These are phyloP conservation scores for Acrobasis consociella DNA, from an alignment of 2,888 invertebrate genomes.

Conservation along the genomic window DNA sequence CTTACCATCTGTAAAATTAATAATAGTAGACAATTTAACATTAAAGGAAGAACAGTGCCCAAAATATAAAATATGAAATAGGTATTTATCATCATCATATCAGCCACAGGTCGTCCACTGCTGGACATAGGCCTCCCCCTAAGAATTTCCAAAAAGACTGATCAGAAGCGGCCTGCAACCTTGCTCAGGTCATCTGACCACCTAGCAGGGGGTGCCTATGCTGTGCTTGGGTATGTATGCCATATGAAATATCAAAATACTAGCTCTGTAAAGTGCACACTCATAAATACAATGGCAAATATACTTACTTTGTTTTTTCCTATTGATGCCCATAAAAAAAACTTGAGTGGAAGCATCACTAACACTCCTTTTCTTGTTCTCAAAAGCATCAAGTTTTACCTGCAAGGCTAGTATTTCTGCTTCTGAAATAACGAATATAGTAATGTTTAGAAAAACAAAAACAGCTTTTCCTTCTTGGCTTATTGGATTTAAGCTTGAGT, in stretches of 20 bases:
- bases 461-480: no score
- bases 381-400: slow-evolving; percentile 59
- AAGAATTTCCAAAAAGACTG: no score
- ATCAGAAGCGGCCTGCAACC: no score
- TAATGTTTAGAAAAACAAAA: slow-evolving; percentile 13
- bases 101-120: no score
- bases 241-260: neutral
- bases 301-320: slow-evolving; percentile 61
- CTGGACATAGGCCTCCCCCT: no score
- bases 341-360: slow-evolving; percentile 72
- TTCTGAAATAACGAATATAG: slow-evolving; percentile 50
- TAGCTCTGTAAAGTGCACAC: no score
- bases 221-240: neutral
- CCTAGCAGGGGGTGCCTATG: no score
- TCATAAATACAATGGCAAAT: neutral
- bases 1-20: slow-evolving; percentile 55
- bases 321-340: slow-evolving; percentile 46
- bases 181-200: no score
- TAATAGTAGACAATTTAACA: neutral
- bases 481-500: no score
- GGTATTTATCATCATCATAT: no score
- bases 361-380: slow-evolving; percentile 40
- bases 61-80: no score
- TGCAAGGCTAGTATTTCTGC: slow-evolving; percentile 70
- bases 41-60: no score